These are phyloP conservation scores for Galerucella nymphaeae DNA, from an alignment of 2,888 invertebrate species.

Conservation along the genomic window DNA sequence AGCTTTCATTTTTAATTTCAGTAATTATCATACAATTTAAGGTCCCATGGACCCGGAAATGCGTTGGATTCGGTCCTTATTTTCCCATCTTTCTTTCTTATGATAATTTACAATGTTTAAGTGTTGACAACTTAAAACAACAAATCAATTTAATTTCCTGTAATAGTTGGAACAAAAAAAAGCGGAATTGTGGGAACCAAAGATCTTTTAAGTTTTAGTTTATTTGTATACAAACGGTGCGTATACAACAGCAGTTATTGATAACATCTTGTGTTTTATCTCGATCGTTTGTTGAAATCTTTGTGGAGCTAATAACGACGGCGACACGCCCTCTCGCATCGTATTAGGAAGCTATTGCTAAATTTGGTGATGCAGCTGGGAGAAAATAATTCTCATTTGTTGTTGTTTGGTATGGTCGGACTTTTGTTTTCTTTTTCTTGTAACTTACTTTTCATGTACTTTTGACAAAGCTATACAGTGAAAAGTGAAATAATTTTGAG, in stretches of 20 bases:
- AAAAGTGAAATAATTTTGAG: too few species aligned
- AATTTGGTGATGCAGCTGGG: background rate
- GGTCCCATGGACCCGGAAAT: background rate
- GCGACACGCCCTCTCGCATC: background rate
- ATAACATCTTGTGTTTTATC: background rate
- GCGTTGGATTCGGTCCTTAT: background rate
- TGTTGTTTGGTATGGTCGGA: background rate
- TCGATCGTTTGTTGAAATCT: background rate
- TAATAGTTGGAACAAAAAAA: background rate
- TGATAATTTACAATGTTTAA: background rate
- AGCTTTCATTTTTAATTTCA: background rate
- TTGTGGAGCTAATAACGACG: background rate
- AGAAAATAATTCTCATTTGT: background rate
- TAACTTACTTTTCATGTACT: too few species aligned
- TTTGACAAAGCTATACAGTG: too few species aligned
- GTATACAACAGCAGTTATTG: background rate
- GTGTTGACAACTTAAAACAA: conserved; percentile 9
- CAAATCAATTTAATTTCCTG: conserved; percentile 13
- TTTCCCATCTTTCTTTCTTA: background rate
- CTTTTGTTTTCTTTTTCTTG: background rate
- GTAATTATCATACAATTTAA: background rate
- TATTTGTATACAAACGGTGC: conserved; percentile 2
- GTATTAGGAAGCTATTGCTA: background rate
- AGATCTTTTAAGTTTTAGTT: background rate
- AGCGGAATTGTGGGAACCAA: background rate